phyloP scores from a whole-genome alignment of 2,888 invertebrate species.

The Camptogramma bilineatum region DNA sequence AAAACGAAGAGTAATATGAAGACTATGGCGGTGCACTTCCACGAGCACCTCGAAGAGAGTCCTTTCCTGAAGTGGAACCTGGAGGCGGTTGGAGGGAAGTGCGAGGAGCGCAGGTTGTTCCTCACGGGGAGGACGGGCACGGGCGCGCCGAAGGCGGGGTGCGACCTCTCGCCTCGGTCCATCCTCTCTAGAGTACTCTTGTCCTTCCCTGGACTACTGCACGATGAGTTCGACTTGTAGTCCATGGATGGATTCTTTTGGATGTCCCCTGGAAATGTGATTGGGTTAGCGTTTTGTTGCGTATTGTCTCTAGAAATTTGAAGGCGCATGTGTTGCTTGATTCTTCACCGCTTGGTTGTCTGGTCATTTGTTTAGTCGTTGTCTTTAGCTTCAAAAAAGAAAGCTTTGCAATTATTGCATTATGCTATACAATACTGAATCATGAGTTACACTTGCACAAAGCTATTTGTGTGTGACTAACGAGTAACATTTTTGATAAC shows the following conservation, averaged over 20 bases:
- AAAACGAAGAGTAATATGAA: slow-evolving; percentile 93
- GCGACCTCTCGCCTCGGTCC: slow-evolving; percentile 87
- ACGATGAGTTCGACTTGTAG: slow-evolving; percentile 94
- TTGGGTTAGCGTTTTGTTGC: neutral
- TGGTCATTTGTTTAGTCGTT: too few species aligned
- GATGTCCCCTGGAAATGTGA: slow-evolving; percentile 89
- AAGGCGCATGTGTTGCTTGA: too few species aligned
- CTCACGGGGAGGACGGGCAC: slow-evolving; percentile 92
- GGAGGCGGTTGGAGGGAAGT: slow-evolving; percentile 89
- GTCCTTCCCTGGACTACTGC: slow-evolving; percentile 92
- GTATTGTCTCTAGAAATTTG: neutral
- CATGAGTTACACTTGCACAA: too few species aligned
- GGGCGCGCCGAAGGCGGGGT: slow-evolving; percentile 87
- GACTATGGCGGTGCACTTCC: slow-evolving; percentile 96
- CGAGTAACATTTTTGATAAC: too few species aligned
- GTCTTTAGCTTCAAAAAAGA: too few species aligned
- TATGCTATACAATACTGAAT: too few species aligned
- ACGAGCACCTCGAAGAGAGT: slow-evolving; percentile 93
- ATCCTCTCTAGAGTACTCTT: slow-evolving; percentile 82
- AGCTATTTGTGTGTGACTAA: too few species aligned
- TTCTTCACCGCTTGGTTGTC: too few species aligned
- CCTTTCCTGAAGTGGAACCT: slow-evolving; percentile 95
- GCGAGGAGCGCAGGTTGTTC: slow-evolving; percentile 89
- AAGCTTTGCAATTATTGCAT: too few species aligned
- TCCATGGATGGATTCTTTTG: slow-evolving; percentile 95